These are phyloP conservation scores for Anorthoa munda DNA, from an alignment of 2,888 invertebrate species.

Conservation along the genomic window DNA sequence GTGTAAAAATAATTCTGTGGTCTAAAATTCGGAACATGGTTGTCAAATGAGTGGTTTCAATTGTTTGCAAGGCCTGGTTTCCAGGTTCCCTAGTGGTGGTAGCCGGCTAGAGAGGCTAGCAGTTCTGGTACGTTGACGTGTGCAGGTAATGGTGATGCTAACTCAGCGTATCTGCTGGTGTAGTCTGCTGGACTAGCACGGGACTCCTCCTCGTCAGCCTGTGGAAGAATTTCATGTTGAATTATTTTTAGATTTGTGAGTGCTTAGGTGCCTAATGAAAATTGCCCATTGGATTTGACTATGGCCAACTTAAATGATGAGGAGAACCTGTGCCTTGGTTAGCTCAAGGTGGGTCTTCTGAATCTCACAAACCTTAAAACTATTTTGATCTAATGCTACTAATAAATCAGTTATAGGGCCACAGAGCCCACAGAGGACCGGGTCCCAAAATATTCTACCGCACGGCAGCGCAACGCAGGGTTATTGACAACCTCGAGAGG, in stretches of 20 bases:
- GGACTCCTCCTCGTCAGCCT: conserved; percentile 62
- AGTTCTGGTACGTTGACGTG: conserved; percentile 76
- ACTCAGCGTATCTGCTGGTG: conserved; percentile 79
- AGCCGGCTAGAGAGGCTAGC: conserved; percentile 70
- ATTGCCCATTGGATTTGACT: not conserved
- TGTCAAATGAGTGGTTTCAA: conserved; percentile 10
- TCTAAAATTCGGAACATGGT: conserved; percentile 8
- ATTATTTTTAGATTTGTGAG: not conserved
- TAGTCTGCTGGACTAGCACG: conserved; percentile 68
- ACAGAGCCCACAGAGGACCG: too few species aligned
- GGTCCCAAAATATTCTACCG: too few species aligned
- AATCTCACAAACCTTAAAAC: too few species aligned
- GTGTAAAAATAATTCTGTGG: conserved; percentile 13
- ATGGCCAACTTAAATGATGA: too few species aligned
- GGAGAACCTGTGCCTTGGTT: too few species aligned
- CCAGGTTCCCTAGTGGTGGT: not conserved
- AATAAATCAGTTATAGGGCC: too few species aligned
- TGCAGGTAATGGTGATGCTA: conserved; percentile 79
- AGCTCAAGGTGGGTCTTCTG: too few species aligned
- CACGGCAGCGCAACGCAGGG: too few species aligned
- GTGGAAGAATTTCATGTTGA: conserved; percentile 5
- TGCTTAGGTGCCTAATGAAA: too few species aligned
- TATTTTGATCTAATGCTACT: too few species aligned
- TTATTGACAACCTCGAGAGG: too few species aligned
- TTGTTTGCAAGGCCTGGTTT: conserved; percentile 24